A percentile compares a stretch with the other conserved stretches of the same genome.
Evolutionary conservation across 2,888 invertebrate genomes (phyloP).

Genomic region (Anthoptus insignis): DNA sequence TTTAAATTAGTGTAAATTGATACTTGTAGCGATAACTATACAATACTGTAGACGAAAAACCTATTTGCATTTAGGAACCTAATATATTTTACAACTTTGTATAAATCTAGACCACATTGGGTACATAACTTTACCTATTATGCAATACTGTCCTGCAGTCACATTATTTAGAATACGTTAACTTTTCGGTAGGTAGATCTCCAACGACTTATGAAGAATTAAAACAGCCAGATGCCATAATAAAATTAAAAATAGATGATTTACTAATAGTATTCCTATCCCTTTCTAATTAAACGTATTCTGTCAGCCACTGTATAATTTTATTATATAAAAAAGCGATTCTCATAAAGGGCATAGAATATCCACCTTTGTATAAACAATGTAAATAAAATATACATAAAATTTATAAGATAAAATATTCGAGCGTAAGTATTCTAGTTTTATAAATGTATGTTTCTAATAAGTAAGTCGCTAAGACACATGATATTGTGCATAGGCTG

Average conservation of each 20-base stretch:
- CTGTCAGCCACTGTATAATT: background rate
- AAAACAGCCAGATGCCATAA: background rate
- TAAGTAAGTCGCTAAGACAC: too few species aligned
- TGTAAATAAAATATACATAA: constrained; percentile 61
- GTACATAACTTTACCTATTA: constrained; percentile 54
- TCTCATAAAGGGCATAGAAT: background rate
- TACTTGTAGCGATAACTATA: constrained; percentile 43
- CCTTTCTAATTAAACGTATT: background rate
- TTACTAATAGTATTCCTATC: background rate
- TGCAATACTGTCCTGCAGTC: constrained; percentile 44
- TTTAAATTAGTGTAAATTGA: constrained; percentile 42
- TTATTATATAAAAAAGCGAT: background rate
- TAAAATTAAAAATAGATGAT: constrained; percentile 1
- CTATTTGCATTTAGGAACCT: constrained; percentile 41
- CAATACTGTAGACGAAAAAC: constrained; percentile 44
- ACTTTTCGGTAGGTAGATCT: background rate
- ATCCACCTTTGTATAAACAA: constrained; percentile 30
- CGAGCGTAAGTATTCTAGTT: constrained; percentile 57
- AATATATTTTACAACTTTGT: constrained; percentile 35
- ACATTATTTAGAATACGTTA: background rate
- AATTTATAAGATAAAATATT: constrained; percentile 44
- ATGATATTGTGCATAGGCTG: too few species aligned
- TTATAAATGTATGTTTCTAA: too few species aligned
- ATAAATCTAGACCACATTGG: constrained; percentile 40
- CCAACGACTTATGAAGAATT: background rate